Conservation (phyloP, 2,113 vertebrate species). For the Malurus cyaneus region DNA sequence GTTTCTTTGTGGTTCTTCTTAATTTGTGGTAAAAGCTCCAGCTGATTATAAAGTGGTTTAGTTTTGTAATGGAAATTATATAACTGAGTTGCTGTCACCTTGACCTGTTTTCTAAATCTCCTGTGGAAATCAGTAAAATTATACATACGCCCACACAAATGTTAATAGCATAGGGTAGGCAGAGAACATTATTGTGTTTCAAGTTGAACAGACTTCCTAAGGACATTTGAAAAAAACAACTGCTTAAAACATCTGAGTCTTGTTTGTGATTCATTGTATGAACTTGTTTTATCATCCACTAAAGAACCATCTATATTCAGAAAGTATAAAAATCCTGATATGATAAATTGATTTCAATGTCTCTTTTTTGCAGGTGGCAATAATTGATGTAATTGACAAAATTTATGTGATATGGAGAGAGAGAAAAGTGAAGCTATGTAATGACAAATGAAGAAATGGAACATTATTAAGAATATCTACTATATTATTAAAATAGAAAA, state of each 20-base stretch:
- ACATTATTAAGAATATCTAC: neutral
- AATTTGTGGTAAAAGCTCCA: neutral
- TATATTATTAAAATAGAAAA: neutral
- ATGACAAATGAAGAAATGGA: neutral
- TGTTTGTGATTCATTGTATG: neutral
- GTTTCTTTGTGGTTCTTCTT: neutral
- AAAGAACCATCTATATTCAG: neutral
- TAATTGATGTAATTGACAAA: neutral
- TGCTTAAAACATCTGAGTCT: neutral
- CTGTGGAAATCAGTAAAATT: neutral
- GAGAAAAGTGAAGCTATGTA: neutral
- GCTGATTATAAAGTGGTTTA: neutral
- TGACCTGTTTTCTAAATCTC: slow-evolving; percentile 1
- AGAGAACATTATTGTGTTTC: neutral
- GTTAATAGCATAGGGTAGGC: neutral
- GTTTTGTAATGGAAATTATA: neutral
- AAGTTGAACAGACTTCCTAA: neutral
- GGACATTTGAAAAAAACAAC: neutral
- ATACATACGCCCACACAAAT: neutral
- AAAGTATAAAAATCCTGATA: neutral
- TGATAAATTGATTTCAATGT: neutral
- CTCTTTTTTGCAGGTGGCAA: neutral
- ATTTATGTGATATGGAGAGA: neutral
- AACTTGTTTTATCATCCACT: neutral
- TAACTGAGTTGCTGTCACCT: neutral